phyloP scores from a whole-genome alignment of 92 coral and sea anemone species.

The Bergia puertoricense region DNA sequence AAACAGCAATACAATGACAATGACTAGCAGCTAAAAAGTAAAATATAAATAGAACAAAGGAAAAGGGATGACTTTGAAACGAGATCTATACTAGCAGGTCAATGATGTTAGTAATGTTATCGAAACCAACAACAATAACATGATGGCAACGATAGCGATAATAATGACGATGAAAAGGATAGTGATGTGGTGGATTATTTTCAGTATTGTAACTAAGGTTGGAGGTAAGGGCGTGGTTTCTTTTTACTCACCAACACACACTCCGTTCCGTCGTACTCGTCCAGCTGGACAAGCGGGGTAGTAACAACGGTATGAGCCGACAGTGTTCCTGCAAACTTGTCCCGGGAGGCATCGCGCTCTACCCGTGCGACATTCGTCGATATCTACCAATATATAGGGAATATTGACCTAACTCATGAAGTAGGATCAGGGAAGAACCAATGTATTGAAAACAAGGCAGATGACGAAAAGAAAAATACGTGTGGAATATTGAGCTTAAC shows the following conservation, averaged over 20 bases:
- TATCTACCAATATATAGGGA: background rate
- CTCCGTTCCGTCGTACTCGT: background rate
- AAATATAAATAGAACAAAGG: no score
- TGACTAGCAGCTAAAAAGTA: no score
- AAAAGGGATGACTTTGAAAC: no score
- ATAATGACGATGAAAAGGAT: background rate
- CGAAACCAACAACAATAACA: background rate
- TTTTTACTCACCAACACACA: background rate
- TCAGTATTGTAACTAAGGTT: background rate
- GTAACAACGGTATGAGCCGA: background rate
- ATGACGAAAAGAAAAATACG: background rate
- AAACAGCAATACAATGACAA: no score
- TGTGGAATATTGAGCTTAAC: background rate
- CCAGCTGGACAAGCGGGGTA: slow-evolving; percentile 15
- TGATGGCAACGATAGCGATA: background rate
- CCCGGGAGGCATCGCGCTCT: slow-evolving; percentile 1
- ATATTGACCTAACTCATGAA: background rate
- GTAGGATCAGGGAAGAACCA: background rate
- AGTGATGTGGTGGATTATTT: background rate
- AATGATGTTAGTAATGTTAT: no score
- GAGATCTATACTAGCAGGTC: no score
- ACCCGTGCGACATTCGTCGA: slow-evolving; percentile 3
- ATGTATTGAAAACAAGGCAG: background rate
- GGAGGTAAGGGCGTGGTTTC: background rate
- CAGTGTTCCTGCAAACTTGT: background rate